phyloP scores from a whole-genome alignment of 2,888 invertebrate genomes.

The Phorcus lineatus region DNA sequence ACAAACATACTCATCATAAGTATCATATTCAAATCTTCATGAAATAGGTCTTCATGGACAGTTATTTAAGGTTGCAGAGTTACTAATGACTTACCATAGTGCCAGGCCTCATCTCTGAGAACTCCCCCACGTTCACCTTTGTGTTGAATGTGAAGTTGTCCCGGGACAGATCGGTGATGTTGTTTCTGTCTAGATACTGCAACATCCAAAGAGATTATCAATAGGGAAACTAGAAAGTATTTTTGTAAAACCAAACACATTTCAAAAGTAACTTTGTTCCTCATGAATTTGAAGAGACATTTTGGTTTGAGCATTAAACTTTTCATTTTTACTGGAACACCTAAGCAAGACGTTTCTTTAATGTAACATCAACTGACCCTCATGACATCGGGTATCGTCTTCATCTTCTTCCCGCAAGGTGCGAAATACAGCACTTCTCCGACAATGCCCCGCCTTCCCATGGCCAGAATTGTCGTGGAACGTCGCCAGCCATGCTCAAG shows the following conservation, averaged over 20 bases:
- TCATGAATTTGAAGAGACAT: too few relatives aligned
- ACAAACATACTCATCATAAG: too few relatives aligned
- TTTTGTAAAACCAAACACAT: too few relatives aligned
- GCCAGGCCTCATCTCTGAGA: constrained; percentile 82
- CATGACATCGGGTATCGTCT: constrained; percentile 80
- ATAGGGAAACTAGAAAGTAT: too few relatives aligned
- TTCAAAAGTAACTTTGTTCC: too few relatives aligned
- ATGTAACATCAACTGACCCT: constrained; percentile 56
- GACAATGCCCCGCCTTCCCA: constrained; percentile 81
- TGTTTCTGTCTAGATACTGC: constrained; percentile 86
- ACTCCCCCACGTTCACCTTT: constrained; percentile 91
- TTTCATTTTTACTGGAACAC: too few relatives aligned
- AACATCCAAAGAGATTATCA: constrained; percentile 7
- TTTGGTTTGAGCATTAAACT: too few relatives aligned
- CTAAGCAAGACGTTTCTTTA: too few relatives aligned
- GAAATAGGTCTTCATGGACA: too few relatives aligned
- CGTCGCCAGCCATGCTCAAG: constrained; percentile 89
- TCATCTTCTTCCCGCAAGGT: constrained; percentile 81
- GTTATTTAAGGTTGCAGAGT: too few relatives aligned
- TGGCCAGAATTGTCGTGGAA: constrained; percentile 91
- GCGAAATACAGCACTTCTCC: constrained; percentile 93
- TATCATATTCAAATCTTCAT: too few relatives aligned
- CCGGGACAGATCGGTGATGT: constrained; percentile 82
- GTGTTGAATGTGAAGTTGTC: constrained; percentile 96
- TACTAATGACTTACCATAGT: background rate